A percentile compares a stretch with the other conserved stretches of the same genome.
Conservation (phyloP, 2,797 vertebrate species). For the Erethizon dorsatum region DNA sequence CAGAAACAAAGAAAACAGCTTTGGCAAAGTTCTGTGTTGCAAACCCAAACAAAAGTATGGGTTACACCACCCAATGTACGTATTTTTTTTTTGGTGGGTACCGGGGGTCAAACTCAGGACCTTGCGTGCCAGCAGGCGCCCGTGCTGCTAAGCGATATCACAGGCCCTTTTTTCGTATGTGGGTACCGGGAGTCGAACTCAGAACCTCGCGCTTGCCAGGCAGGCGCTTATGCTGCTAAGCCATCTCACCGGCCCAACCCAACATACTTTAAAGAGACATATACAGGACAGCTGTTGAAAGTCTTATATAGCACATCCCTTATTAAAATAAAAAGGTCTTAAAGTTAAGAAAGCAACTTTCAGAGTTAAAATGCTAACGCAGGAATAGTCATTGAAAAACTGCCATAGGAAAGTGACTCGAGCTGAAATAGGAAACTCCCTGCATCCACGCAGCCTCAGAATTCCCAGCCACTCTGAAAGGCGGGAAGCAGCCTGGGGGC, state of each 20-base stretch:
- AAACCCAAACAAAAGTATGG: neutral
- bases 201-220: too few relatives aligned
- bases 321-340: neutral
- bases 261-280: constrained; percentile 35
- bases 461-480: fast-evolving
- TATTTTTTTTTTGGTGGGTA: too few relatives aligned
- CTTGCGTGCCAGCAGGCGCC: too few relatives aligned
- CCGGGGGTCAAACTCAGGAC: too few relatives aligned
- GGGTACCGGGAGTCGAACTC: too few relatives aligned
- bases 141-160: too few relatives aligned
- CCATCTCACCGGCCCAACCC: neutral
- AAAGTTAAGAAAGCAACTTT: constrained; percentile 49
- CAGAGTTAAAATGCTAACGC: constrained; percentile 44
- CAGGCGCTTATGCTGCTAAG: too few relatives aligned
- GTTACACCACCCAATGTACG: neutral
- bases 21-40: neutral
- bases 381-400: neutral
- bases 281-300: constrained; percentile 80
- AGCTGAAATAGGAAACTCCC: neutral
- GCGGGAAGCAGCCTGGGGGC: constrained; percentile 71
- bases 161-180: too few relatives aligned
- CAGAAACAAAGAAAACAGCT: constrained; percentile 79
- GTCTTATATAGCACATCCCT: constrained; percentile 70
- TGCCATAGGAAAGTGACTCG: neutral
- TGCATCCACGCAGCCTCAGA: neutral